Percentiles rank a stretch among this genome's conserved stretches.
Conservation (phyloP, 2,113 vertebrate species). For the Galbula dea region DNA sequence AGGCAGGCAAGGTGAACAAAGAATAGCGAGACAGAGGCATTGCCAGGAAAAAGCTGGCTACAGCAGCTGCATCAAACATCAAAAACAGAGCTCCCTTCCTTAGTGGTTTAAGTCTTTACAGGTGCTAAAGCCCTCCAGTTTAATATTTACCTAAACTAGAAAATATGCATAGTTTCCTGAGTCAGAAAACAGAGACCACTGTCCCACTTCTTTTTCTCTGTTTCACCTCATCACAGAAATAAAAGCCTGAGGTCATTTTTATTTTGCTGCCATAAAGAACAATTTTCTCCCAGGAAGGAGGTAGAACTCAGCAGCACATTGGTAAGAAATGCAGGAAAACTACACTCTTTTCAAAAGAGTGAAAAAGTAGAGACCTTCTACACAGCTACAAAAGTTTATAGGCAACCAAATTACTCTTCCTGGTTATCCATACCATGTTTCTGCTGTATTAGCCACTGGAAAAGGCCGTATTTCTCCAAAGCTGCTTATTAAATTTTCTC, state of each 20-base stretch:
- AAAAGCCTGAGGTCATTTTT: not conserved
- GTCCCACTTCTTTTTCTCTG: not conserved
- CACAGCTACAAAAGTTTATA: not conserved
- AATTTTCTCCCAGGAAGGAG: not conserved
- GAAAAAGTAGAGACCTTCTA: not conserved
- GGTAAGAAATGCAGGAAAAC: not conserved
- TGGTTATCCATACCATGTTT: not conserved
- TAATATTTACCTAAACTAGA: not conserved
- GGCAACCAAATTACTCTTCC: not conserved
- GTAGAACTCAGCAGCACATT: not conserved
- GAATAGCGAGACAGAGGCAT: accelerated
- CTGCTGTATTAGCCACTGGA: not conserved
- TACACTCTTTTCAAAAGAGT: accelerated
- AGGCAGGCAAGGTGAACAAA: not conserved
- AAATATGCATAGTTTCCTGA: accelerated
- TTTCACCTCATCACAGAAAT: not conserved
- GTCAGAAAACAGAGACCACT: not conserved
- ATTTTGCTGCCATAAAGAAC: not conserved
- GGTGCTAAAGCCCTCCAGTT: not conserved
- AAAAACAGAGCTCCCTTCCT: not conserved
- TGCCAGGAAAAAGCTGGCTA: not conserved
- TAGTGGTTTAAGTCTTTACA: not conserved
- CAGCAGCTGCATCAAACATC: not conserved
- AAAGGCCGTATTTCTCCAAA: not conserved
- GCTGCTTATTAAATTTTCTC: not conserved